Conservation (phyloP, 2,113 vertebrate genomes). For the Sander lucioperca region DNA sequence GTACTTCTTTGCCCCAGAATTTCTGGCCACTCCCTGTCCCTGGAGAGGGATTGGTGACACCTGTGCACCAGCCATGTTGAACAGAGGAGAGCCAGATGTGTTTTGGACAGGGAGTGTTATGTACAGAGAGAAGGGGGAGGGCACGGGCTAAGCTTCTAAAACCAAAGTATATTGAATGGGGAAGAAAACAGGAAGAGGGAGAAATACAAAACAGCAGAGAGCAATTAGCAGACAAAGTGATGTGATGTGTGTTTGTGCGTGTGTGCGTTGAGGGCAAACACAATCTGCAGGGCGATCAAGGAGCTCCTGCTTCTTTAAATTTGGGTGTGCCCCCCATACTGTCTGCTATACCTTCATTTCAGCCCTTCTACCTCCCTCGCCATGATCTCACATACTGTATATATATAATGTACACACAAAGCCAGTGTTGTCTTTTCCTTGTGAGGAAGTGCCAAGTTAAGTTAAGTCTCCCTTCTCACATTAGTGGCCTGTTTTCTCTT, state of each 20-base stretch:
- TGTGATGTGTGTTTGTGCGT: constrained; percentile 62
- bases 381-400: constrained; percentile 45
- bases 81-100: constrained; percentile 55
- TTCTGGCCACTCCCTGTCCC: constrained; percentile 44
- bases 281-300: constrained; percentile 24
- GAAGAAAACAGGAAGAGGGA: constrained; percentile 81
- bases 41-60: constrained; percentile 58
- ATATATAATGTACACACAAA: constrained; percentile 48
- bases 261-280: constrained; percentile 13
- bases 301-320: constrained; percentile 63
- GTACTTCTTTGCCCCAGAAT: constrained; percentile 6
- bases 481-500: constrained; percentile 66
- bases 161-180: constrained; percentile 63
- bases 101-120: constrained; percentile 25
- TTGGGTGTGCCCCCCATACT: constrained; percentile 44
- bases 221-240: constrained; percentile 76
- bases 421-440: constrained; percentile 68
- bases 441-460: constrained; percentile 64
- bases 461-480: constrained; percentile 70
- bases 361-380: constrained; percentile 42
- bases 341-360: constrained; percentile 58
- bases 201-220: constrained; percentile 77
- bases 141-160: constrained; percentile 45
- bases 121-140: constrained; percentile 35
- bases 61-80: constrained; percentile 59